Base-by-base conservation (phyloP, 2,888 invertebrate species). In the Oscheius sp. region DNA sequence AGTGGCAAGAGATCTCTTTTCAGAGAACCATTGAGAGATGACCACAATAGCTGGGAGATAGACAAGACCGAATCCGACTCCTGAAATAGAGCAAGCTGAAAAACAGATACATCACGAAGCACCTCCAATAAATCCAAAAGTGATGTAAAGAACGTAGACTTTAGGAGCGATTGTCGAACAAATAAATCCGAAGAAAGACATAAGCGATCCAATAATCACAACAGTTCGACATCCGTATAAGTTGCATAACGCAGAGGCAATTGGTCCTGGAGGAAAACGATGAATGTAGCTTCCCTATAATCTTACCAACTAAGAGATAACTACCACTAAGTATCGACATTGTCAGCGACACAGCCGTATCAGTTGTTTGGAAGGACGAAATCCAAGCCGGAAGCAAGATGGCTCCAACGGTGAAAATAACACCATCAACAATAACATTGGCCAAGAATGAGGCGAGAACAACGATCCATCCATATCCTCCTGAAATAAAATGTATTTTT, bases 31-130 rank as follows among this genome's bases (percentile, higher is more conserved):
- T 79, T 93, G 93, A 0, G 95, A 94, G 33, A 98, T 96, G 87
- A 94, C 94, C 65, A 98, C 96, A 80, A 98, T 96, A 57, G 97
- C 96, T 0, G 98, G 97, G 66, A 98, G 90, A 87, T 97, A 98
- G 86, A 98, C 95, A 75, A 98, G 90, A 0, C 97, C 97, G 83
- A 97, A 94, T 25, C 97, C 97, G 58, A 95, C 89, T 46, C 96
- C 96, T 91, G 27, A 23, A 42, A 3, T n/a, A n/a, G 3, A 5
- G 31, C 86, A 3, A 87, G 80, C 10, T 39, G 17, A 8, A 23
- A n/a, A 58, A 34, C 15, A 3, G 1, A 55, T 15, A 3, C 2
- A 1, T 27, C 15, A 20, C 25, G 15, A n/a, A 5, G n/a, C 20
- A 91, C 91, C 92, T 70, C 94, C 92, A 71, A 96, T 92, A 10